Evolutionary conservation across 1,140 invertebrate species (phyloP).

Genomic region (Drosophila guanche): DNA sequence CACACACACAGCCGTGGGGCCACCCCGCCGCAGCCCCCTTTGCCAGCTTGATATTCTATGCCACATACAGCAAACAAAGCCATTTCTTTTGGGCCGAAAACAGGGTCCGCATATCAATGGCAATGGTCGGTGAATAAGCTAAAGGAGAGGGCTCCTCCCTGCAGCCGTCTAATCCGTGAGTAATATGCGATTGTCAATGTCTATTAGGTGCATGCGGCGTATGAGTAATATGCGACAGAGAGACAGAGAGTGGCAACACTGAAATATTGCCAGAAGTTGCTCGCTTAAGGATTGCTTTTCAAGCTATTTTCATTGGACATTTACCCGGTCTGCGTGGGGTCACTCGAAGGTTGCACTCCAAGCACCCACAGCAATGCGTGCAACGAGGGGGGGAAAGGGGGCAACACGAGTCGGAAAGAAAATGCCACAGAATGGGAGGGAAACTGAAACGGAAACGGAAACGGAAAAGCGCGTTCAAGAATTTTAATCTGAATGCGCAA

Average conservation of each 20-base stretch:
- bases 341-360: constrained; percentile 55
- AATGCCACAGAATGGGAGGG: constrained; percentile 34
- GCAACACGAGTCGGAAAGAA: constrained; percentile 15
- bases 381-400: constrained; percentile 17
- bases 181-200: constrained; percentile 57
- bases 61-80: constrained; percentile 78
- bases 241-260: neutral
- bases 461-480: constrained; percentile 79
- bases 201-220: constrained; percentile 53
- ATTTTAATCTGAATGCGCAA: constrained; percentile 80
- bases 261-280: neutral
- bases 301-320: constrained; percentile 21
- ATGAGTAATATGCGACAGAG: constrained; percentile 52
- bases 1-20: constrained; percentile 24
- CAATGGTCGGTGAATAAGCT: constrained; percentile 40
- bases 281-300: neutral
- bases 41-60: constrained; percentile 75
- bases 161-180: constrained; percentile 31
- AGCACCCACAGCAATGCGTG: constrained; percentile 10
- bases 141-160: neutral
- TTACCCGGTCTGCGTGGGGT: constrained; percentile 28
- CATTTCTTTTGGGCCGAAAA: constrained; percentile 66
- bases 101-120: constrained; percentile 65
- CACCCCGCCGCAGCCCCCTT: constrained; percentile 14
- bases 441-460: constrained; percentile 60